Conservation (phyloP, 2,888 invertebrate genomes). For the Blomia tropicalis region DNA sequence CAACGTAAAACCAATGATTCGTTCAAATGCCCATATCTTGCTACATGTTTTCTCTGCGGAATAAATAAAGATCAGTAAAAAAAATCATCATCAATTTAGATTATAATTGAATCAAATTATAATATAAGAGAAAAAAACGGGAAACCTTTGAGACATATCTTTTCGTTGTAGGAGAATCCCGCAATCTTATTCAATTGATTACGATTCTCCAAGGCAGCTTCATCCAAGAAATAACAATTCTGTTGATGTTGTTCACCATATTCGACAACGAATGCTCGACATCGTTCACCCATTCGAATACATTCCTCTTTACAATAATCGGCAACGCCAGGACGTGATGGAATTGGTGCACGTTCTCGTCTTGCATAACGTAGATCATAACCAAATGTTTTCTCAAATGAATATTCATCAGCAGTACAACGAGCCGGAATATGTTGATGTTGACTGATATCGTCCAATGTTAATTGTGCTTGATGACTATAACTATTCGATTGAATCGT, state of each 20-base stretch:
- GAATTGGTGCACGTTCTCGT: constrained; percentile 28
- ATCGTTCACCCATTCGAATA: constrained; percentile 28
- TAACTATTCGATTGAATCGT: neutral
- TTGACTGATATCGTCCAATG: neutral
- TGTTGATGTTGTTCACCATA: constrained; percentile 31
- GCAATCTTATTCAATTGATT: constrained; percentile 29
- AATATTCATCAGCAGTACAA: constrained; percentile 29
- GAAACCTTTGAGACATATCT: constrained; percentile 30
- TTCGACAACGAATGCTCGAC: constrained; percentile 30
- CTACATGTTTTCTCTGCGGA: constrained; percentile 31
- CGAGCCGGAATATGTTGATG: constrained; percentile 18
- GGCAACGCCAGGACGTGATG: constrained; percentile 29
- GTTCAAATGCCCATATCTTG: constrained; percentile 40
- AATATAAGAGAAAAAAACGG: neutral
- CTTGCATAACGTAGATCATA: constrained; percentile 29
- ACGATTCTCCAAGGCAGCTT: constrained; percentile 35
- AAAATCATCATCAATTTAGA: neutral
- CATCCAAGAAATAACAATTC: constrained; percentile 37
- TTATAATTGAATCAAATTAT: neutral
- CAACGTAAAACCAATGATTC: constrained; percentile 40
- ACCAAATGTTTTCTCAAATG: constrained; percentile 30
- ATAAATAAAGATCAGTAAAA: neutral
- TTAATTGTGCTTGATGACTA: too few species aligned
- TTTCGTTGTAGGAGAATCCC: constrained; percentile 30
- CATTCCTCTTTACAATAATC: constrained; percentile 30